Evolutionary conservation across 2,113 vertebrate species (phyloP).

Genomic region (Dolichotis patagonum): DNA sequence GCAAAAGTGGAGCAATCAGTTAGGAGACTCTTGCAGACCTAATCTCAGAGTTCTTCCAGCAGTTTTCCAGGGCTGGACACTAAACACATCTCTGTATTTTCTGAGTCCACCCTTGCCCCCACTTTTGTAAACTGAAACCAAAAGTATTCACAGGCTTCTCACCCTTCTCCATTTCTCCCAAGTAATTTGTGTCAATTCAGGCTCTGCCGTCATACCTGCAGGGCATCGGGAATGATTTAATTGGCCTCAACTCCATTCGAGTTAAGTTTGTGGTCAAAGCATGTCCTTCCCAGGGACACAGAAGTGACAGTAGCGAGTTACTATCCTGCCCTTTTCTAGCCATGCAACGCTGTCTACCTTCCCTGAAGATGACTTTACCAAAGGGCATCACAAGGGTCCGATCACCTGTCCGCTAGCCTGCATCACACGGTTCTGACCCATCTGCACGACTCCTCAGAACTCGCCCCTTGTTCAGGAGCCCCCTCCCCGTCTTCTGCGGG

Average conservation of each 20-base stretch:
- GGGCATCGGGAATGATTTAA: not conserved
- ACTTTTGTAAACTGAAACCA: not conserved
- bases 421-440: not conserved
- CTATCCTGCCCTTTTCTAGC: not conserved
- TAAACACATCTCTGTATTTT: not conserved
- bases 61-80: not conserved
- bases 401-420: not conserved
- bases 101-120: not conserved
- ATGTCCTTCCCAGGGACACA: not conserved
- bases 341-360: not conserved
- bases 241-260: not conserved
- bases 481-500: not conserved
- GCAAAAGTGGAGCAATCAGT: not conserved
- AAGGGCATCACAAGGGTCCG: not conserved
- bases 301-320: not conserved
- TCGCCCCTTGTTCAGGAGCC: not conserved
- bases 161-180: not conserved
- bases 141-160: not conserved
- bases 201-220: fast-evolving
- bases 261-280: not conserved
- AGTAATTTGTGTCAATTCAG: fast-evolving
- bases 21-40: no score
- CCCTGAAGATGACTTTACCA: not conserved
- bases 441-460: not conserved
- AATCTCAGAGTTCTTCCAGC: not conserved